Evolutionary conservation across 2,888 invertebrate genomes (phyloP).

Genomic region (Drosophila monieri): DNA sequence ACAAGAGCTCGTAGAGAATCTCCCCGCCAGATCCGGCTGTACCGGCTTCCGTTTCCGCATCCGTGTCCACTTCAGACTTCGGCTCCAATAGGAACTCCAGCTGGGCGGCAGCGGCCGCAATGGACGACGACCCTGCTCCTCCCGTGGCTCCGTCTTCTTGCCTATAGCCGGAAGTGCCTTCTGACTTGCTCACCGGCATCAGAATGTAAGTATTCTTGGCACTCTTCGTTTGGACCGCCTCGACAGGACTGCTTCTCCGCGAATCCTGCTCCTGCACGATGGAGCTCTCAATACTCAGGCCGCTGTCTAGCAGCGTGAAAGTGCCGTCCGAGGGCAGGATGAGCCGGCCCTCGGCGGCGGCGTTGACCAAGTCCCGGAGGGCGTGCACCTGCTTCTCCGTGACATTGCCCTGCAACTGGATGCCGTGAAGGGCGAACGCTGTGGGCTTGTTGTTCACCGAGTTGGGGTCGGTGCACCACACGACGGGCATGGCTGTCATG

Average conservation of each 20-base stretch:
- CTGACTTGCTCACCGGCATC: slow-evolving; percentile 78
- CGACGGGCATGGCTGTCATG: slow-evolving; percentile 84
- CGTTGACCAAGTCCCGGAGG: slow-evolving; percentile 83
- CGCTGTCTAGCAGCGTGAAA: slow-evolving; percentile 83
- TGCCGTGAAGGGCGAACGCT: slow-evolving; percentile 84
- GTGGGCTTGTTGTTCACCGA: slow-evolving; percentile 84
- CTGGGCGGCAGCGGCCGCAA: slow-evolving; percentile 58
- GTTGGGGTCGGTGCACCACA: slow-evolving; percentile 84
- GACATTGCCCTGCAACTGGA: slow-evolving; percentile 84
- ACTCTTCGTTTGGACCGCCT: slow-evolving; percentile 34
- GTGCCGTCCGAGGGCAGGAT: slow-evolving; percentile 84
- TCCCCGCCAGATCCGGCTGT: slow-evolving; percentile 58
- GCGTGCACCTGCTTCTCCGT: slow-evolving; percentile 84
- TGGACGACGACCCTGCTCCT: slow-evolving; percentile 41
- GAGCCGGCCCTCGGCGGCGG: slow-evolving; percentile 84
- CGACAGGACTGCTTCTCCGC: not conserved
- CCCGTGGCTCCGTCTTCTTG: slow-evolving; percentile 1
- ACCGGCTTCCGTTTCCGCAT: slow-evolving; percentile 21
- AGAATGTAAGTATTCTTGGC: slow-evolving; percentile 81
- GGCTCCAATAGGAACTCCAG: slow-evolving; percentile 76
- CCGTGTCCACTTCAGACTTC: slow-evolving; percentile 76
- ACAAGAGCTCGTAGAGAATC: slow-evolving; percentile 83
- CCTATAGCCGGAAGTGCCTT: slow-evolving; percentile 1
- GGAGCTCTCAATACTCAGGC: slow-evolving; percentile 83
- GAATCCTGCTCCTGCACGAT: slow-evolving; percentile 65